Evolutionary conservation across 2,797 vertebrate species (phyloP), one percentile per base, ranked within the genome.

Genomic region (Takifugu rubripes): DNA sequence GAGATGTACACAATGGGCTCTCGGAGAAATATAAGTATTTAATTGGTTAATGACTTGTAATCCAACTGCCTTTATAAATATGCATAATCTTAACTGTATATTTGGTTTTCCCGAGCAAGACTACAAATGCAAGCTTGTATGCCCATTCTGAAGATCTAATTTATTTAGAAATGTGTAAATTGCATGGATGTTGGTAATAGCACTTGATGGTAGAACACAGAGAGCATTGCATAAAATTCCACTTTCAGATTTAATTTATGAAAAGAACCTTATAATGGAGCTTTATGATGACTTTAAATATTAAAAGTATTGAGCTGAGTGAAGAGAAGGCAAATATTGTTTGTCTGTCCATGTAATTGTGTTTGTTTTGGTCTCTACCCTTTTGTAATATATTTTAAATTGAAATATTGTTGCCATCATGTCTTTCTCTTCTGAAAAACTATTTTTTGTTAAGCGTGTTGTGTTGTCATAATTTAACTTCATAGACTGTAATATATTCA

Each of bases 401-500:
- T 56, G 29, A 70, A 0, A 40, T 40, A 40, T 40, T 40, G 36
- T 12, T 40, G 36, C 14, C 12, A 40, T 12, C 36, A 40, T 40
- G 10, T 40, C 36, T 10, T 14, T 40, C 36, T 12, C 12, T 46
- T 46, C 74, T 74, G 62, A 78, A 57, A 59, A 74, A 65, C 67
- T 36, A 74, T 59, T 51, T 69, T 47, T 71, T 77, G 54, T 70
- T 71, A 59, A 62, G 49, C 51, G 57, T 79, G 67, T 57, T 49
- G 57, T 44, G 43, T 25, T 72, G 43, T 83, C 78, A 54, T 88
- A 84, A 89, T 89, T 89, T 88, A 87, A 82, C 54, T 57, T 49
- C 58, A 81, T 75, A 87, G 46, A 86, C 81, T 87, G 71, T 90
- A 91, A 92, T 91, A 92, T 92, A 91, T 91, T 89, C 78, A 44